These are phyloP conservation scores for Hippopotamus amphibius DNA, from an alignment of 2,113 vertebrate genomes.

Conservation along the genomic window DNA sequence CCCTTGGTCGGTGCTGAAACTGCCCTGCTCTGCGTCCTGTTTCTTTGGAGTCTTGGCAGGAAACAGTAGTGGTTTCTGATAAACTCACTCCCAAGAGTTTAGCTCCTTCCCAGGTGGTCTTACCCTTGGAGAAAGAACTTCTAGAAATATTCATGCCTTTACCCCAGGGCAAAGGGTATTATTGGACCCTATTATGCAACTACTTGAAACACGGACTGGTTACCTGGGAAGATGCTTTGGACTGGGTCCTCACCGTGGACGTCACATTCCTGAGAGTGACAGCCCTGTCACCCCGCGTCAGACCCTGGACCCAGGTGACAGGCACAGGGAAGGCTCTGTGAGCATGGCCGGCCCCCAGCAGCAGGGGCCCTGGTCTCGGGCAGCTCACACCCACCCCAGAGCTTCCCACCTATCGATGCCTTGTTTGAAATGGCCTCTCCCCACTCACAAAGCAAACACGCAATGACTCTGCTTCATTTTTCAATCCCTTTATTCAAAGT, in stretches of 20 bases:
- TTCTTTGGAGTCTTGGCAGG: background rate
- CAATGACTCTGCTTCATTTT: accelerated
- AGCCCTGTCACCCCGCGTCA: accelerated
- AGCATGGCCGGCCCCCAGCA: accelerated
- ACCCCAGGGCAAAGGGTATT: background rate
- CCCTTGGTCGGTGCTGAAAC: accelerated
- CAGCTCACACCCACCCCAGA: accelerated
- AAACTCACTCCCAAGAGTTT: background rate
- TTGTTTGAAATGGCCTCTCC: accelerated
- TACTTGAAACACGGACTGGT: background rate
- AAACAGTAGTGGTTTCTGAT: background rate
- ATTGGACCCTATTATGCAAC: too few relatives aligned
- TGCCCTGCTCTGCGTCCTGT: background rate
- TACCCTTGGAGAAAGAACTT: background rate
- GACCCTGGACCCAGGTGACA: background rate
- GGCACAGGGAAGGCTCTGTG: too few relatives aligned
- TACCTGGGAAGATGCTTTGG: background rate
- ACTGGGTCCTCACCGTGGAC: accelerated
- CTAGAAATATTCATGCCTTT: background rate
- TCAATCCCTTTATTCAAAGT: background rate
- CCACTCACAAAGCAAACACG: background rate
- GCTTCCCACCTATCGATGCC: too few relatives aligned
- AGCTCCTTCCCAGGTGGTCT: background rate
- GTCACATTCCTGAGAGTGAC: background rate
- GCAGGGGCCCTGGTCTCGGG: too few relatives aligned